These are phyloP conservation scores for Onychomys torridus DNA, from an alignment of 2,797 vertebrate species.

Conservation along the genomic window DNA sequence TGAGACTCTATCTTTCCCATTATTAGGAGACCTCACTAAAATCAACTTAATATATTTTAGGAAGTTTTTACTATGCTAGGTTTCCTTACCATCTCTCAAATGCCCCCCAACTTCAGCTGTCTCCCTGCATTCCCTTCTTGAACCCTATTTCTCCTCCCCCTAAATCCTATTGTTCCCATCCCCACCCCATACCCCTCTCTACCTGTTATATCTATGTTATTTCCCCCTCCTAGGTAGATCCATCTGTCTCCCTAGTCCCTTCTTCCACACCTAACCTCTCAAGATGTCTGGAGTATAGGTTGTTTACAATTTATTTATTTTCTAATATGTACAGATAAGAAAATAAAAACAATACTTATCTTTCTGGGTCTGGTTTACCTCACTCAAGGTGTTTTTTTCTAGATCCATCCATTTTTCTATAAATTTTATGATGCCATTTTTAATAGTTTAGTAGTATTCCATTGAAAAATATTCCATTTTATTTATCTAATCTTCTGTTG, in stretches of 20 bases:
- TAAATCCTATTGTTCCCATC: background rate
- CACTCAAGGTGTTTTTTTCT: background rate
- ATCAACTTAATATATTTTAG: background rate
- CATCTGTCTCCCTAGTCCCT: background rate
- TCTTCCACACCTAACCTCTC: background rate
- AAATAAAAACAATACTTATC: background rate
- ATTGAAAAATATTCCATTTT: background rate
- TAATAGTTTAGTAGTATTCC: background rate
- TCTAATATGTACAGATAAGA: background rate
- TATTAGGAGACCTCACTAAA: background rate
- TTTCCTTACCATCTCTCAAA: background rate
- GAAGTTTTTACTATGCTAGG: background rate
- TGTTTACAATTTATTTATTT: background rate
- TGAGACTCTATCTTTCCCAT: no score
- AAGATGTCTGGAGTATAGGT: background rate
- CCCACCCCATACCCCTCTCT: background rate
- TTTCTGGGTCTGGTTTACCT: background rate
- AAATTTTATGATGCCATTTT: background rate
- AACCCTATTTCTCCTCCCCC: background rate
- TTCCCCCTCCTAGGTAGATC: background rate
- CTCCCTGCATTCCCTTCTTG: background rate
- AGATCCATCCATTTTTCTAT: background rate
- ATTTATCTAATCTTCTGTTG: background rate
- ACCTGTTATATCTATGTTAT: background rate
- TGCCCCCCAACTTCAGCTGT: background rate